phyloP scores from a whole-genome alignment of 2,797 vertebrate genomes.

The Neomorphus geoffroyi region DNA sequence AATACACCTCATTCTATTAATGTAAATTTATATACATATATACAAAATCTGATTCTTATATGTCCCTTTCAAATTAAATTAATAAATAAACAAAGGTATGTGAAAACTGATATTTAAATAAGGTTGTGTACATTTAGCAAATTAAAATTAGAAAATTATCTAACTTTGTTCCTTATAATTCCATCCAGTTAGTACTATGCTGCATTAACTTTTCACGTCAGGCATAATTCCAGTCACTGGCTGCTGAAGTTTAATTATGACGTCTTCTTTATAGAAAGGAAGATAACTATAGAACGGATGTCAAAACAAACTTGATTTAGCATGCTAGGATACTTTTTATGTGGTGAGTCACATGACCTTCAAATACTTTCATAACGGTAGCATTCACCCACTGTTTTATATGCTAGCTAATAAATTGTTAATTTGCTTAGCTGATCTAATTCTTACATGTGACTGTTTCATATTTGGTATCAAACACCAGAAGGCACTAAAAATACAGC shows the following conservation, averaged over 20 bases:
- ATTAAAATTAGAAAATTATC: neutral
- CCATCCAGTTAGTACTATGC: neutral
- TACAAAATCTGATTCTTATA: neutral
- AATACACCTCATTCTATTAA: neutral
- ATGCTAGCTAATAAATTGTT: neutral
- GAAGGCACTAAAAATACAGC: neutral
- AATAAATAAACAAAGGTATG: neutral
- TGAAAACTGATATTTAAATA: neutral
- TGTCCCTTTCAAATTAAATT: neutral
- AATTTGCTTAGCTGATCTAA: neutral
- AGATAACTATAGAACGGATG: neutral
- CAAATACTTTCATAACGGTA: neutral
- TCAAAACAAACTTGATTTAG: slow-evolving; percentile 3
- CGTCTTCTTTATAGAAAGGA: neutral
- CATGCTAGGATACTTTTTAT: neutral
- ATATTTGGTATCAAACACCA: neutral
- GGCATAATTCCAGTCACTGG: neutral
- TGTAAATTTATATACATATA: neutral
- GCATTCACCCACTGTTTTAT: neutral
- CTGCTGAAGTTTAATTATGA: neutral
- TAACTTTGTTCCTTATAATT: neutral
- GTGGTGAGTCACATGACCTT: neutral
- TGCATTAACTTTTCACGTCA: neutral
- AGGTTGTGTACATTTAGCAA: neutral
- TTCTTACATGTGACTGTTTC: neutral